Base-by-base conservation (phyloP, 2,888 invertebrate species). In the Xiphydria camelus region DNA sequence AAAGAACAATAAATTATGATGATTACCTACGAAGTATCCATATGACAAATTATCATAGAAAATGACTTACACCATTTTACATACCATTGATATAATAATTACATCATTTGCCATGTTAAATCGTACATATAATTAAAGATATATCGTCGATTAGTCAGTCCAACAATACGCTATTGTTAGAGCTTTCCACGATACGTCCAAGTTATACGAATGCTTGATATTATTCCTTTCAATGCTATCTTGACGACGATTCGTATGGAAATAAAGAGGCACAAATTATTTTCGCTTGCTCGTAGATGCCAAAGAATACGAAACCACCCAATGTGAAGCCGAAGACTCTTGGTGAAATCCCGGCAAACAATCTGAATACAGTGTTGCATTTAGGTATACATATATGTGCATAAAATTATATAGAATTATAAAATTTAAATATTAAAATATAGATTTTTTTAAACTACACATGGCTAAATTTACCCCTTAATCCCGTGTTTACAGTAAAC, bases 291-390 rank as follows among this genome's bases (percentile, higher is more conserved):
- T 98, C 98, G 68, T 97, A 99, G 9, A 89, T 87, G 1, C 97
- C 97, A 70, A 99, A 94, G 77, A 95, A 99, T 51, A 98, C 86
- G 51, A 91, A 91, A 1, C 98, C 98, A 1, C 97, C 97, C 7
- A 94, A 59, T 55, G 94, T 92, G 63, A 97, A 96, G 79, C 91
- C 93, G 4, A 87, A 70, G 10, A 90, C 85, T 47, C 98, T 78
- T 0, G 97, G 96, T 9, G 86, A 74, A 41, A 91, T 82, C 1
- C 98, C 98, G 21, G 94, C 86, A 78, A 93, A 97, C 51, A 97
- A 79, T 1, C 94, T 93, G 62, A 41, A 78, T 72, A 57, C 51
- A 57, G 47, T 12, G 41, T 48, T 39, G n/a, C 7, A 29, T 14
- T 7, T 35, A 22, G 23, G 39, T 36, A 41, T 38, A 23, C 18